phyloP scores from a whole-genome alignment of 2,888 invertebrate genomes.

The Melinaea menophilus region DNA sequence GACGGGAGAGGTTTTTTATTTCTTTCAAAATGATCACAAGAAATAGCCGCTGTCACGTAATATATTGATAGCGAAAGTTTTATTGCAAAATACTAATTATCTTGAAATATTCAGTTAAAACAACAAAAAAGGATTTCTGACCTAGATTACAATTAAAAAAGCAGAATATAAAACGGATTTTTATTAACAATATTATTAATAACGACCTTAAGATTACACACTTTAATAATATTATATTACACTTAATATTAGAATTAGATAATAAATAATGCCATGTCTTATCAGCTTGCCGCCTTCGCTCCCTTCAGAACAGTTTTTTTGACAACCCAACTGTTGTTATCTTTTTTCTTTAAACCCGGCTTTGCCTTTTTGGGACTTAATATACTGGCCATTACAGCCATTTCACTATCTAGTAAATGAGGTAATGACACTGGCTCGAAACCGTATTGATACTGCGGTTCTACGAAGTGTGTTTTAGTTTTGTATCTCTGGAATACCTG shows the following conservation, averaged over 20 bases:
- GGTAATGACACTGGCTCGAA: slow-evolving; percentile 67
- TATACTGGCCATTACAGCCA: slow-evolving; percentile 67
- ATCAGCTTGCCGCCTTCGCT: slow-evolving; percentile 62
- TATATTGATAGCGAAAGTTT: slow-evolving; percentile 65
- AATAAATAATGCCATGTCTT: slow-evolving; percentile 53
- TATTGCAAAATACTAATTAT: slow-evolving; percentile 46
- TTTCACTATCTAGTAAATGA: slow-evolving; percentile 60
- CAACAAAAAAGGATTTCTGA: slow-evolving; percentile 9
- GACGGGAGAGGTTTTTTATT: slow-evolving; percentile 44
- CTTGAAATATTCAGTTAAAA: not conserved
- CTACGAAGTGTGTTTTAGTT: slow-evolving; percentile 60
- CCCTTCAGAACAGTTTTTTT: slow-evolving; percentile 65
- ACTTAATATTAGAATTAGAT: slow-evolving; percentile 34
- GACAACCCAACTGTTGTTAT: slow-evolving; percentile 62
- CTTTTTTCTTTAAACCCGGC: slow-evolving; percentile 63
- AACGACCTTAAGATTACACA: slow-evolving; percentile 20
- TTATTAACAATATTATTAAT: slow-evolving; percentile 9
- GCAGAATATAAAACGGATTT: slow-evolving; percentile 10
- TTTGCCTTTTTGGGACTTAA: slow-evolving; percentile 62
- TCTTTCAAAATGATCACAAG: slow-evolving; percentile 40
- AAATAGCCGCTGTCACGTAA: slow-evolving; percentile 62
- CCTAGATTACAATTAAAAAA: slow-evolving; percentile 2
- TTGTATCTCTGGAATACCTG: slow-evolving; percentile 50
- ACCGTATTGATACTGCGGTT: slow-evolving; percentile 72
- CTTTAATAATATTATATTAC: slow-evolving; percentile 40